Base-by-base conservation (phyloP, 2,888 invertebrate species). In the Congeria kusceri region DNA sequence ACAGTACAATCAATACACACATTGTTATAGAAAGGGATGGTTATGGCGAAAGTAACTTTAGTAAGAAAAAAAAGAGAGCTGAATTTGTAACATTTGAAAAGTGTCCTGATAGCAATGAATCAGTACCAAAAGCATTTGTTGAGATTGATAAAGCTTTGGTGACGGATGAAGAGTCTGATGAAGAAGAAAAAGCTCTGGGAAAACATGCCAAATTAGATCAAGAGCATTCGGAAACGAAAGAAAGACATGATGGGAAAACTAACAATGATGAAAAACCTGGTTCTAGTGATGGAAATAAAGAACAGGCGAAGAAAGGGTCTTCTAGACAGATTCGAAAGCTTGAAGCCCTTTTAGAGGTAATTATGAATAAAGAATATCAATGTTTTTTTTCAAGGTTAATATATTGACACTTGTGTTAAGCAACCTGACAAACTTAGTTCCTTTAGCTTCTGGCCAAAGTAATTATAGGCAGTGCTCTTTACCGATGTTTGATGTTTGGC, bases 301-400 rank as follows among this genome's bases (percentile, higher is more conserved):
- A 53, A 53, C 53, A 53, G 1, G 53, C 11, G 1, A 76, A 70
- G 29, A 84, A 81, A 57, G 88, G 86, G 0, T 89, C 88, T 9
- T 71, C 84, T 57, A 87, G 80, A 70, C 89, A 90, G 58, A 87
- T 91, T 3, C 68, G 67, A 65, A 84, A 83, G 64, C 77, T 90
- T 25, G 91, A 91, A 79, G 73, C 72, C 29, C 72, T 91, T 27
- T 80, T 91, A 44, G 87, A 87, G 85, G 91, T 91, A 78, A 77
- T 67, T 63, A n/a, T 53, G 20, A 2, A 23, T 18, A 39, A 39
- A 39, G 1, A 39, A 39, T 39, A 13, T 11, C 5, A 39, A 7
- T 39, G 39, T 11, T 13, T 39, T 13, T 39, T 39, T 39, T 11
- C 9, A 11, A 3, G 15, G 5, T 39, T 39, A 39, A 3, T 13